Percentiles rank a stretch among this genome's conserved stretches.
Conservation (phyloP, 2,113 vertebrate species). For the Thamnophis sirtalis region DNA sequence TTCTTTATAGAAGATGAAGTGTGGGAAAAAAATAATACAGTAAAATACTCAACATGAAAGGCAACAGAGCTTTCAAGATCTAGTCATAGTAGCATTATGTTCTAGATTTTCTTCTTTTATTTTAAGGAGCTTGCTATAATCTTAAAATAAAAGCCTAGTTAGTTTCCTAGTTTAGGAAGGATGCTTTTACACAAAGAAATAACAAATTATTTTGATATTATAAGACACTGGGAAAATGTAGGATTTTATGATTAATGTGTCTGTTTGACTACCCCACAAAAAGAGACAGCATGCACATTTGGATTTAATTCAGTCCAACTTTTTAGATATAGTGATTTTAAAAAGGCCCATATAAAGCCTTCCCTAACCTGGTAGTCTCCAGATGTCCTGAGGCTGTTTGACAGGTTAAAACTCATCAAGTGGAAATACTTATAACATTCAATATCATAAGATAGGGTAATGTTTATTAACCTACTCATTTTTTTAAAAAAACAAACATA, state of each 20-base stretch:
- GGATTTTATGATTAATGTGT: neutral
- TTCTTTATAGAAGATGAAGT: neutral
- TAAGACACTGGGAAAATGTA: neutral
- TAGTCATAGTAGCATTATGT: constrained; percentile 31
- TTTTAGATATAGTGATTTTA: neutral
- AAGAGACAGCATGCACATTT: neutral
- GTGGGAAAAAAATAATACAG: neutral
- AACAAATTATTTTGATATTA: neutral
- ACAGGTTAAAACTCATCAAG: neutral
- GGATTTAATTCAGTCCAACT: neutral
- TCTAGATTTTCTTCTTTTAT: constrained; percentile 39
- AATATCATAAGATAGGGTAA: neutral
- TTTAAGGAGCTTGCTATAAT: constrained; percentile 29
- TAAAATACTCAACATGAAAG: constrained; percentile 33
- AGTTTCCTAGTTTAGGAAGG: neutral
- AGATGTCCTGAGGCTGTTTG: neutral
- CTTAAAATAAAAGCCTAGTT: neutral
- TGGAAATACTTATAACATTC: neutral
- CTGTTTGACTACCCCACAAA: neutral
- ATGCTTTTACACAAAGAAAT: neutral
- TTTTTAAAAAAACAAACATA: neutral
- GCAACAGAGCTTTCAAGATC: constrained; percentile 46
- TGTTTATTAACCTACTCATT: neutral
- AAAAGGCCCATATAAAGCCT: neutral
- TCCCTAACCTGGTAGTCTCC: neutral